Evolutionary conservation across 2,113 vertebrate species (phyloP).

Genomic region (Dolichotis patagonum): DNA sequence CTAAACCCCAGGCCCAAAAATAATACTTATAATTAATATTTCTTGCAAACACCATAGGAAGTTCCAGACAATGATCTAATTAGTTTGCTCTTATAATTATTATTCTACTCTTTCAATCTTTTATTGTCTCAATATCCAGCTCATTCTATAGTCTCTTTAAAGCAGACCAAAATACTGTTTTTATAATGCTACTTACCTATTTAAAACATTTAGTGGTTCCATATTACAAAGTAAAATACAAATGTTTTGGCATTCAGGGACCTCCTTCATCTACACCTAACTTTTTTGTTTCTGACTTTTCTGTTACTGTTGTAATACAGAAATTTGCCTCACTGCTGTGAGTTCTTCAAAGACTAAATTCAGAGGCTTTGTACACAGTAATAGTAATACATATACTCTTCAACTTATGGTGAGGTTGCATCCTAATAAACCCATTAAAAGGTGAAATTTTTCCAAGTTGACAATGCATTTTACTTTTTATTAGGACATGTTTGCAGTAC

Average conservation of each 20-base stretch:
- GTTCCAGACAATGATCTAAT: neutral
- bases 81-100: neutral
- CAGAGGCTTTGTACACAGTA: neutral
- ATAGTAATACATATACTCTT: neutral
- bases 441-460: neutral
- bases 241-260: conserved; percentile 5
- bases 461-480: neutral
- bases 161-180: conserved; percentile 1
- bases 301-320: neutral
- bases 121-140: neutral
- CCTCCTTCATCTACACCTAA: neutral
- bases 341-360: neutral
- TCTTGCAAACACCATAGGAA: neutral
- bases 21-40: conserved; percentile 34
- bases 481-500: neutral
- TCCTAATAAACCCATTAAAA: neutral
- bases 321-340: neutral
- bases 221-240: conserved; percentile 4
- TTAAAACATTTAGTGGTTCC: neutral
- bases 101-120: neutral
- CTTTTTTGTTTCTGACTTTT: conserved; percentile 7
- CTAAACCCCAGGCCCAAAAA: too few relatives aligned
- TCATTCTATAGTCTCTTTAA: neutral
- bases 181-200: neutral
- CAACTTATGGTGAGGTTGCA: neutral